Evolutionary conservation across 2,113 vertebrate genomes (phyloP).

Genomic region (Eptesicus fuscus): DNA sequence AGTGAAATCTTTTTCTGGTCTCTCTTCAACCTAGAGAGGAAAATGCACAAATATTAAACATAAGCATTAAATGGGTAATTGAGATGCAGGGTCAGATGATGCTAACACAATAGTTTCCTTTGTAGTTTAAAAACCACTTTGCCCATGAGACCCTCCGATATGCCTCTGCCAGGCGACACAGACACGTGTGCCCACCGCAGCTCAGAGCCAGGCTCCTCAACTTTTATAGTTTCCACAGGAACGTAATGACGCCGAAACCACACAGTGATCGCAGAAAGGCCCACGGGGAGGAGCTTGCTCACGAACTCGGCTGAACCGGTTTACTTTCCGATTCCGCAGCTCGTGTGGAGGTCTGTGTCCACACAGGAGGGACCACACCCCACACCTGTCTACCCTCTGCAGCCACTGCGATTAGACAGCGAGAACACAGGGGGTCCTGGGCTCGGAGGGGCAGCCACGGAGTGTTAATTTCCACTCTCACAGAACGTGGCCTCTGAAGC

Average conservation of each 20-base stretch:
- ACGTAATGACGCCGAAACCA: fast-evolving
- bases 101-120: too few relatives aligned
- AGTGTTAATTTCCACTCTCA: fast-evolving
- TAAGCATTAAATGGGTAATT: background rate
- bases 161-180: background rate
- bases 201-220: background rate
- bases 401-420: fast-evolving
- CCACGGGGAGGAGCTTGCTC: fast-evolving
- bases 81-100: background rate
- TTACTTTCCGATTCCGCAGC: fast-evolving
- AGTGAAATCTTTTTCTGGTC: constrained; percentile 84
- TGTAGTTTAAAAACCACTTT: background rate
- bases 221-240: fast-evolving
- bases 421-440: fast-evolving
- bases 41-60: background rate
- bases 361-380: fast-evolving
- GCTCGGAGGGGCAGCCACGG: background rate
- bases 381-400: background rate
- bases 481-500: background rate
- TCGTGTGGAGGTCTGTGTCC: fast-evolving
- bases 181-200: fast-evolving
- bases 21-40: constrained; percentile 82
- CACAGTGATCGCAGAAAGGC: background rate
- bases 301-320: fast-evolving
- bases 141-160: fast-evolving